Conservation (phyloP, 2,888 invertebrate species). For the Andrena haemorrhoa region DNA sequence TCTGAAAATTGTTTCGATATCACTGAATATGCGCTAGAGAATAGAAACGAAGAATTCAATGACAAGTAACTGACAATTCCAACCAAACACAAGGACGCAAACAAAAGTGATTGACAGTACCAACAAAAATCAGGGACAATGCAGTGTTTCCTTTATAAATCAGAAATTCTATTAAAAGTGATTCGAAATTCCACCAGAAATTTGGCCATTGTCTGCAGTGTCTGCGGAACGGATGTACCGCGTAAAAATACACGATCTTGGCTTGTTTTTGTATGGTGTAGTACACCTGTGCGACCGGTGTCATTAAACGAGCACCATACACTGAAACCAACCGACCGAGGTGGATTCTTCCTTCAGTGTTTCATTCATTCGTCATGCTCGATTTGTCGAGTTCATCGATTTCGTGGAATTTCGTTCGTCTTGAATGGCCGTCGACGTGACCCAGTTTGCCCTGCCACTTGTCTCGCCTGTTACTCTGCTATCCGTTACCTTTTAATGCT, state of each 20-base stretch:
- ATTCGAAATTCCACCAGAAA: not conserved
- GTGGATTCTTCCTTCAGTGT: constrained; percentile 21
- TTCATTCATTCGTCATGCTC: constrained; percentile 48
- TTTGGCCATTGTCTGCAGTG: not conserved
- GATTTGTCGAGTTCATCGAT: constrained; percentile 54
- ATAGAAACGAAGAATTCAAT: not conserved
- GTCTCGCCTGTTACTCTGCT: constrained; percentile 30
- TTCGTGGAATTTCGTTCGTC: constrained; percentile 72
- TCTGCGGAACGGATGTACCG: not conserved
- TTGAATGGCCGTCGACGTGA: constrained; percentile 67
- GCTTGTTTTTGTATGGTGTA: not conserved
- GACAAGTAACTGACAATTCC: not conserved
- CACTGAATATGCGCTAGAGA: no score
- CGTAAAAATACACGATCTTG: not conserved
- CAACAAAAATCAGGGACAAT: not conserved
- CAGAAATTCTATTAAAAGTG: no score
- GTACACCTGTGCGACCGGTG: constrained; percentile 8
- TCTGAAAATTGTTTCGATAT: no score
- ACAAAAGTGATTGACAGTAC: not conserved
- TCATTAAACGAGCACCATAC: constrained; percentile 30
- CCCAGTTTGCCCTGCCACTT: constrained; percentile 65
- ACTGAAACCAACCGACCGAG: constrained; percentile 1
- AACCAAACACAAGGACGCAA: not conserved
- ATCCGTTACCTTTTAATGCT: constrained; percentile 40
- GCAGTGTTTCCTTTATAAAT: not conserved